These are phyloP conservation scores for Drosophila lutescens DNA, from an alignment of 2,888 invertebrate genomes.

Conservation along the genomic window DNA sequence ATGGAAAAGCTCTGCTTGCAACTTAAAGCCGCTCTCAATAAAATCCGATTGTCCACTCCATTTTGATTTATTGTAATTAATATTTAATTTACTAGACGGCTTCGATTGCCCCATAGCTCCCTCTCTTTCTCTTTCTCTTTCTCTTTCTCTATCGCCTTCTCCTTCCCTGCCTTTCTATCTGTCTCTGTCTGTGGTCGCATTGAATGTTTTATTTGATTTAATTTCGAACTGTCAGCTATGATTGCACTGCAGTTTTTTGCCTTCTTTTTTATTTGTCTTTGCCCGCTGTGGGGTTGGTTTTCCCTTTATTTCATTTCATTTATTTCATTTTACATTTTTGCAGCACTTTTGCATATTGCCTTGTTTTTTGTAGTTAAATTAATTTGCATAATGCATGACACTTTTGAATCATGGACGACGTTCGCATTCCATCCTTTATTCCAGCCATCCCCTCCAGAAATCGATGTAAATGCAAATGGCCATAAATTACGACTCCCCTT, in stretches of 20 bases:
- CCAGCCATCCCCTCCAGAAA: not conserved
- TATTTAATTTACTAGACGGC: conserved; percentile 45
- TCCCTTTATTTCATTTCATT: conserved; percentile 7
- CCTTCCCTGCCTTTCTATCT: not conserved
- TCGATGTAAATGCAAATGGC: conserved; percentile 47
- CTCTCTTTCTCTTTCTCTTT: not conserved
- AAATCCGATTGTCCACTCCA: conserved; percentile 24
- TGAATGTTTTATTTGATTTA: conserved; percentile 46
- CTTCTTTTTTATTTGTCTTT: not conserved
- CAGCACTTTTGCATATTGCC: conserved; percentile 14
- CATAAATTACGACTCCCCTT: conserved; percentile 35
- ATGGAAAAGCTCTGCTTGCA: not conserved
- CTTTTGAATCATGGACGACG: conserved; percentile 34
- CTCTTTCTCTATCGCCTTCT: too few relatives aligned
- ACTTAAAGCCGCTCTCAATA: not conserved
- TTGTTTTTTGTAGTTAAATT: conserved; percentile 41
- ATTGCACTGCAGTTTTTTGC: conserved; percentile 1
- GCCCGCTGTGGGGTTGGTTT: conserved; percentile 8
- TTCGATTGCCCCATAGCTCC: conserved; percentile 4
- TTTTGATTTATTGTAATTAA: conserved; percentile 54
- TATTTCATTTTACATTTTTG: conserved; percentile 9
- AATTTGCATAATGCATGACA: conserved; percentile 53
- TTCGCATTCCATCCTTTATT: not conserved
- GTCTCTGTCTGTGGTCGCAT: conserved; percentile 7
- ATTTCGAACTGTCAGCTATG: conserved; percentile 46